Evolutionary conservation across 2,797 vertebrate species (phyloP).

Genomic region (Malurus splendens): DNA sequence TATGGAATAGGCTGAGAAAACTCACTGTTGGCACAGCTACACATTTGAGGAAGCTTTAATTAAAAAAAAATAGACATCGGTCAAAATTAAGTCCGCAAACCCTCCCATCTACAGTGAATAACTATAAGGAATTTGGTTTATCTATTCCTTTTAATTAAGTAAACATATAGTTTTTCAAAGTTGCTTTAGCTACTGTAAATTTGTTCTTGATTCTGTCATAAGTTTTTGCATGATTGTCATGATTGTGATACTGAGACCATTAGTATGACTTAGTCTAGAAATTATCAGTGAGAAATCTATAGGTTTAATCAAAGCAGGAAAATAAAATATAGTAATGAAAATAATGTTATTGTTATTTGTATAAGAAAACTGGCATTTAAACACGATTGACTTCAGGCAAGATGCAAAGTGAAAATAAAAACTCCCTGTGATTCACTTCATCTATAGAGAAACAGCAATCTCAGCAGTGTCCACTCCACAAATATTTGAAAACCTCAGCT

Average conservation of each 20-base stretch:
- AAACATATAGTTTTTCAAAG: neutral
- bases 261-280: neutral
- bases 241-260: neutral
- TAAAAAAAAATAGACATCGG: neutral
- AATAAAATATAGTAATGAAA: neutral
- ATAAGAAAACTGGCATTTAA: neutral
- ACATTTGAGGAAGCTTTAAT: neutral
- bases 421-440: neutral
- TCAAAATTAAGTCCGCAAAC: neutral
- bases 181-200: neutral
- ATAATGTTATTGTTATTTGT: neutral
- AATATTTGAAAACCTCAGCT: neutral
- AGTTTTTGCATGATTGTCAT: neutral
- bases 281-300: neutral
- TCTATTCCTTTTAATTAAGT: neutral
- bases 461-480: neutral
- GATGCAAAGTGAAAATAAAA: neutral
- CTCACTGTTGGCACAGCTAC: neutral
- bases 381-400: neutral
- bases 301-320: neutral
- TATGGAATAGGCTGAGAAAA: neutral
- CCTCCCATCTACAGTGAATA: neutral
- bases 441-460: neutral
- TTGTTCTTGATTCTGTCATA: neutral
- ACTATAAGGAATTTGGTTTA: neutral